These are phyloP conservation scores for Ophraella communa DNA, from an alignment of 2,888 invertebrate species.

Conservation along the genomic window DNA sequence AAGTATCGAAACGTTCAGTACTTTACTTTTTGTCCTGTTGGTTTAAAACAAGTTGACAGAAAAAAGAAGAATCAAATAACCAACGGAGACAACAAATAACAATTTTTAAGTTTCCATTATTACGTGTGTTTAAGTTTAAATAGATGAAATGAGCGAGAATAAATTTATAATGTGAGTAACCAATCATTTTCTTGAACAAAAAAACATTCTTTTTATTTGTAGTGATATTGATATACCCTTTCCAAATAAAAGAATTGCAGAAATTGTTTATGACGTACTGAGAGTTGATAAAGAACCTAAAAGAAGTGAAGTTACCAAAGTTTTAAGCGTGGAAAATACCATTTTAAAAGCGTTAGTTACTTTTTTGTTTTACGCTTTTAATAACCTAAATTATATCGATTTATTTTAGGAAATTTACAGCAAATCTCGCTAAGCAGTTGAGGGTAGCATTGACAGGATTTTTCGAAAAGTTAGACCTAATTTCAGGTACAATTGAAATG, in stretches of 20 bases:
- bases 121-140: too few species aligned
- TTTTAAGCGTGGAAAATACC: constrained; percentile 67
- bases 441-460: constrained; percentile 81
- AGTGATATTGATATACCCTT: constrained; percentile 70
- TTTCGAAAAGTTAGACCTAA: constrained; percentile 78
- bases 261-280: constrained; percentile 80
- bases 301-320: constrained; percentile 74
- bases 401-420: constrained; percentile 67
- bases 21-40: too few species aligned
- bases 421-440: constrained; percentile 73
- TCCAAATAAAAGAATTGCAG: constrained; percentile 70
- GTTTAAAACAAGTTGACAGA: too few species aligned
- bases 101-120: too few species aligned
- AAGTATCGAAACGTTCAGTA: too few species aligned
- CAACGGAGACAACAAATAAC: too few species aligned
- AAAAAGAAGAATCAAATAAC: too few species aligned
- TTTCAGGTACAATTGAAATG: constrained; percentile 76
- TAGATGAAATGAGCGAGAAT: background rate
- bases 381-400: background rate
- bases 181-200: background rate
- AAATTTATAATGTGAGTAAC: background rate
- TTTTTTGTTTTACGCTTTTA: constrained; percentile 7
- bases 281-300: constrained; percentile 86
- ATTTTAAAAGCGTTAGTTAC: constrained; percentile 72
- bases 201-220: background rate